Evolutionary conservation across 1,140 invertebrate species (phyloP).

Genomic region (Palaemon carinicauda): DNA sequence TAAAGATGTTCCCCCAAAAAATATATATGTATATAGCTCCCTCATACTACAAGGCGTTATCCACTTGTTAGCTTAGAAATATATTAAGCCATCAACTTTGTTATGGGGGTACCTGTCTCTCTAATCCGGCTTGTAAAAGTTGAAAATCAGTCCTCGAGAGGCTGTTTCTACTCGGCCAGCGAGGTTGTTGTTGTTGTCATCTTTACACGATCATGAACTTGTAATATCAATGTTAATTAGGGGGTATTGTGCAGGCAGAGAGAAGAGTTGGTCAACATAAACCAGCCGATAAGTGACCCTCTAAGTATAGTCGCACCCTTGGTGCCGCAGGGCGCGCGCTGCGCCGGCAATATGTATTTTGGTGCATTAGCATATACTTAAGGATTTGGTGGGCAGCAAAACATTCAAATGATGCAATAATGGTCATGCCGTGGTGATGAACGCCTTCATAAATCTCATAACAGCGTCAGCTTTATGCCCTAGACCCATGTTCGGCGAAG

Average conservation of each 20-base stretch:
- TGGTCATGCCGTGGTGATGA: neutral
- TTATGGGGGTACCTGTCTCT: too few relatives aligned
- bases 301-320: too few relatives aligned
- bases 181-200: too few relatives aligned
- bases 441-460: slow-evolving; percentile 6
- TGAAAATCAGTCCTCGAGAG: too few relatives aligned
- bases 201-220: neutral
- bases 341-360: neutral
- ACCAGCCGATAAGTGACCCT: neutral
- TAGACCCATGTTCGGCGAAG: neutral
- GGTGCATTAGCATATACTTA: neutral
- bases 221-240: neutral
- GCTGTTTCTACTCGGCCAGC: too few relatives aligned
- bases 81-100: too few relatives aligned
- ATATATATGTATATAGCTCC: too few relatives aligned
- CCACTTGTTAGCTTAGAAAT: too few relatives aligned
- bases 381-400: neutral
- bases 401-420: slow-evolving; percentile 1
- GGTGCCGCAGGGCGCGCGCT: neutral
- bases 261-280: neutral
- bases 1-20: too few relatives aligned
- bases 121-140: too few relatives aligned
- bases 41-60: too few relatives aligned
- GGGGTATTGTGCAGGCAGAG: neutral
- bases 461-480: slow-evolving; percentile 2